Base-by-base conservation (phyloP, 2,797 vertebrate genomes). In the Chaunax sp. region DNA sequence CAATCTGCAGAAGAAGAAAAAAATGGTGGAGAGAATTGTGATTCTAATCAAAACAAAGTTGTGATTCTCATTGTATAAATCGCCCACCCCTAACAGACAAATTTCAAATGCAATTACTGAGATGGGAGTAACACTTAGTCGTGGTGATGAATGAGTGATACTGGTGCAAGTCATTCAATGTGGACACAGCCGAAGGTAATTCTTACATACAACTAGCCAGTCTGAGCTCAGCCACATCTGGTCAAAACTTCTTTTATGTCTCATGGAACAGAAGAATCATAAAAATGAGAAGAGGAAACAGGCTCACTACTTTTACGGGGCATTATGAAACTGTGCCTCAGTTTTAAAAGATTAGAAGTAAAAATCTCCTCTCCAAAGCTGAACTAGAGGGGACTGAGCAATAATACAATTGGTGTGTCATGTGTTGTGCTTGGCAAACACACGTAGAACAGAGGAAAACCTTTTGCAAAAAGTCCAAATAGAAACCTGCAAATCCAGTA, bases 401-500 rank as follows among this genome's bases (percentile, higher is more conserved):
- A 83, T 46, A 45, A 57, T 79, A 66, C 77, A 80, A 88, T 74
- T 86, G 82, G 84, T 70, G 40, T 57, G 81, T 89, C 87, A 88
- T 77, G 81, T 80, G 87, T 45, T 72, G 70, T 53, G 7, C 72
- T 81, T 84, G 83, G 82, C 76, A 85, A 90, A 83, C 68, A 52
- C 62, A 72, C 73, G 72, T 69, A 64, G 70, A 69, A 72, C 4
- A 10, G 57, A 72, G 65, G 66, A 77, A 81, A 69, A 43, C 43
- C 68, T 60, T 44, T 72, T 79, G 55, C 72, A 83, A 75, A 80
- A 81, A 80, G 84, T 89, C 86, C 70, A 85, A 83, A 86, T 50
- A 72, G 68, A 90, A 85, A 84, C 75, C 69, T 84, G 63, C 77
- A 91, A 86, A 86, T 89, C 83, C 83, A 65, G 66, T 83, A 86